These are phyloP conservation scores for Okapia johnstoni DNA, from an alignment of 2,113 vertebrate genomes.

Conservation along the genomic window DNA sequence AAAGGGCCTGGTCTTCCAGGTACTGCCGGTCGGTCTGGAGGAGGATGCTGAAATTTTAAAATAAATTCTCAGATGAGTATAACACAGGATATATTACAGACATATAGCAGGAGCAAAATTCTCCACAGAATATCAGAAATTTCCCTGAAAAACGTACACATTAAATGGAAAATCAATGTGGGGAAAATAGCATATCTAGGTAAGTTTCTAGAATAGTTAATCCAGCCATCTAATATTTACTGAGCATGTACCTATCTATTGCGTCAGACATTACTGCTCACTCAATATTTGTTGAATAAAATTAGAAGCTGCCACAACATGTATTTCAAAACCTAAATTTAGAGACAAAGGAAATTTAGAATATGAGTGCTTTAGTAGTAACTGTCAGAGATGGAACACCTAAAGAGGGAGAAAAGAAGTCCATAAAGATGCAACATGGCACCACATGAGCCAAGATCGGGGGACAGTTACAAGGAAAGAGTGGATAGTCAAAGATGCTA, in stretches of 20 bases:
- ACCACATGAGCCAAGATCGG: not conserved
- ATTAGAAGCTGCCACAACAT: not conserved
- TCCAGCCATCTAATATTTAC: not conserved
- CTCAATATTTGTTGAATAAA: not conserved
- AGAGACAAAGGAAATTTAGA: not conserved
- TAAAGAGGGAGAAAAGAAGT: not conserved
- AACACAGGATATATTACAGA: not conserved
- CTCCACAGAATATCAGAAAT: not conserved
- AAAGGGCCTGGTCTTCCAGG: slow-evolving; percentile 80
- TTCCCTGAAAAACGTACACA: not conserved
- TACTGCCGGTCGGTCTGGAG: slow-evolving; percentile 80
- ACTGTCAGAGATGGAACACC: not conserved
- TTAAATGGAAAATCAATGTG: not conserved
- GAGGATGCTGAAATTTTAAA: slow-evolving; percentile 80
- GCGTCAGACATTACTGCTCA: not conserved
- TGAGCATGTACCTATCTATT: not conserved
- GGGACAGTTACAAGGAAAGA: not conserved
- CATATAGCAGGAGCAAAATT: not conserved
- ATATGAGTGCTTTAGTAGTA: not conserved
- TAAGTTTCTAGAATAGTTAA: not conserved
- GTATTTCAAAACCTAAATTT: not conserved
- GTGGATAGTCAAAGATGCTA: not conserved
- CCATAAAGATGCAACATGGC: not conserved
- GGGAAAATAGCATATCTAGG: not conserved
- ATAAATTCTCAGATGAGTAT: not conserved